Base-by-base conservation (phyloP, 2,797 vertebrate genomes). In the Helostoma temminkii region DNA sequence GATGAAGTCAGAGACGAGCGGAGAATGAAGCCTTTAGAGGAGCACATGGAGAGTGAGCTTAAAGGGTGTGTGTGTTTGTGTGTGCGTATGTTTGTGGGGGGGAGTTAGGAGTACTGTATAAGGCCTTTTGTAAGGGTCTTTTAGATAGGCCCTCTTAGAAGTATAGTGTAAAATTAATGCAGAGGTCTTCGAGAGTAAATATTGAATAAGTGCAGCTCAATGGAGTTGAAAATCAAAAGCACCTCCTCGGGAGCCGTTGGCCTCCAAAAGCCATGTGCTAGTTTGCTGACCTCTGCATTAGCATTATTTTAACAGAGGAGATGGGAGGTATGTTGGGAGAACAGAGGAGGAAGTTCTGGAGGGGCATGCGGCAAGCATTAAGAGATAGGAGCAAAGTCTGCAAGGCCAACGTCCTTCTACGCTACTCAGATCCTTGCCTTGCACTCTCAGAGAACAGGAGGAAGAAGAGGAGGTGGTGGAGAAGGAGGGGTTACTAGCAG, bases 171-270 rank as follows among this genome's bases (percentile, higher is more conserved):
- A 91, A 92, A 89, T 91, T 87, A 92, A 91, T 90, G 88, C 90
- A 84, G 87, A 89, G 92, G 92, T 94, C 91, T 90, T 81, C 63
- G 86, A 90, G 90, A 91, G 89, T 92, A 93, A 93, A 92, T 92
- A 94, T 94, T 90, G 91, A 93, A 92, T 91, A 88, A 89, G 87
- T 90, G 85, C 87, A 85, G 88, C 88, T 93, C 89, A 90, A 88
- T 92, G 81, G 85, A 90, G 81, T 81, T 82, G 84, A 84, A 85
- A 91, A 92, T 93, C 88, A 91, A 92, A 91, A 87, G 82, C 82
- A 84, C 71, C 75, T 92, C 90, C 92, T 92, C 86, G 32, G 89
- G 91, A 91, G 87, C 85, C 76, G 80, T 90, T 92, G 90, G 89
- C 91, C 89, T 92, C 80, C 42, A 70, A 92, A 89, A 87, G 86